These are phyloP conservation scores for Leuciscus idus DNA, from an alignment of 2,113 vertebrate species.

Conservation along the genomic window DNA sequence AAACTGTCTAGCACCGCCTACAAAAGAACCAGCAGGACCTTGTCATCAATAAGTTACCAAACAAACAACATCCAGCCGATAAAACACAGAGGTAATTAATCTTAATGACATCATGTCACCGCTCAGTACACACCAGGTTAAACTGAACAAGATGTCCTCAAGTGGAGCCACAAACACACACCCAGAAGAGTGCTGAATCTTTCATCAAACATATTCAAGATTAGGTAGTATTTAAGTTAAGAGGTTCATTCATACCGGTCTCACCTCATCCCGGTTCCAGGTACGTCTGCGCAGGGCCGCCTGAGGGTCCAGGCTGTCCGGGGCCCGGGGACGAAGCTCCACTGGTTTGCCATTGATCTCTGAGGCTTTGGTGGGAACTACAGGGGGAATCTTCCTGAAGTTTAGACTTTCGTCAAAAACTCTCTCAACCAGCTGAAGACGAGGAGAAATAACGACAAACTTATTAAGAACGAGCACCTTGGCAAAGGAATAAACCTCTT, in stretches of 20 bases:
- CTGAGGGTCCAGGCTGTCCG: slow-evolving; percentile 87
- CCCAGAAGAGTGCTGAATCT: background rate
- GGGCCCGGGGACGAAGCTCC: slow-evolving; percentile 82
- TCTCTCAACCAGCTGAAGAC: slow-evolving; percentile 89
- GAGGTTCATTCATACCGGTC: slow-evolving; percentile 60
- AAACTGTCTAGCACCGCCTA: slow-evolving; percentile 96
- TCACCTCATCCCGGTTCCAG: slow-evolving; percentile 97
- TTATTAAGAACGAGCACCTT: background rate
- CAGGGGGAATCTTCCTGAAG: slow-evolving; percentile 95
- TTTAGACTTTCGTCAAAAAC: slow-evolving; percentile 99
- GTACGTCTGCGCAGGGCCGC: slow-evolving; percentile 91
- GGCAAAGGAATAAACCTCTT: background rate
- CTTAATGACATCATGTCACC: background rate
- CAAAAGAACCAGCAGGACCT: slow-evolving; percentile 30
- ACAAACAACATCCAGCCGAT: slow-evolving; percentile 12
- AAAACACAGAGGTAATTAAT: background rate
- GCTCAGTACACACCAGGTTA: background rate
- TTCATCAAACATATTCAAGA: background rate
- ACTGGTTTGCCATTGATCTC: slow-evolving; percentile 86
- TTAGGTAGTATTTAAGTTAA: background rate
- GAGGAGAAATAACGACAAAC: slow-evolving; percentile 29
- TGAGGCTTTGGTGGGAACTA: slow-evolving; percentile 85
- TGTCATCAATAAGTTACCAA: slow-evolving; percentile 36
- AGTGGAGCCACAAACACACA: background rate
- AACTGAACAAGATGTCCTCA: background rate